Conservation (phyloP, 1,140 invertebrate genomes). For the Caenorhabditis brenneri region DNA sequence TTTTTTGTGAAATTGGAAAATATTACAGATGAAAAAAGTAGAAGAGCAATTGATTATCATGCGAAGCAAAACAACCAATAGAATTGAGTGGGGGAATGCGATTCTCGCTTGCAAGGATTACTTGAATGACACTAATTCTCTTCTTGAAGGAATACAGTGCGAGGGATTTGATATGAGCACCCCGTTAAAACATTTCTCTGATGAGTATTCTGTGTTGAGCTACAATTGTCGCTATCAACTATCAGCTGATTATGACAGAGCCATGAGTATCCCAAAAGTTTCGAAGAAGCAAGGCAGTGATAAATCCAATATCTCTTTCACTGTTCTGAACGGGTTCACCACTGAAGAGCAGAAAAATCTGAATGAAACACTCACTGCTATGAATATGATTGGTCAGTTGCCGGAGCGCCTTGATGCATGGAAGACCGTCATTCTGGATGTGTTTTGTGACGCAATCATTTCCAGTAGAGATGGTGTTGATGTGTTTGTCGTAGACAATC, state of each 20-base stretch:
- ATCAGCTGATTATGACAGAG: constrained; percentile 9
- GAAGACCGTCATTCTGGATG: neutral
- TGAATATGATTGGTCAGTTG: constrained; percentile 28
- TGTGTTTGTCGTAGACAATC: neutral
- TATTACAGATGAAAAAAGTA: constrained; percentile 20
- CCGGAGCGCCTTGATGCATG: constrained; percentile 2
- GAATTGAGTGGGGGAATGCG: constrained; percentile 9
- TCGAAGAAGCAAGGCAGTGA: neutral
- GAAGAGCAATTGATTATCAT: constrained; percentile 14
- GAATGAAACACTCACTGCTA: neutral
- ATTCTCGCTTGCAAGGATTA: constrained; percentile 23
- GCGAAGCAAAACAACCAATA: constrained; percentile 1
- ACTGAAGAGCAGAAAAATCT: neutral
- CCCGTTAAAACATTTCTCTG: constrained; percentile 8
- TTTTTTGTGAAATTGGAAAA: no score
- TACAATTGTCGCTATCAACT: constrained; percentile 13
- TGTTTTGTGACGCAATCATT: constrained; percentile 16
- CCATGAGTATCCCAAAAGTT: neutral
- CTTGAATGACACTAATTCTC: neutral
- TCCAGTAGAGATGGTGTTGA: neutral
- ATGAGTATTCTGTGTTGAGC: neutral
- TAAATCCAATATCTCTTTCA: neutral
- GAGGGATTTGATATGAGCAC: constrained; percentile 22
- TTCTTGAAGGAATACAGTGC: neutral
- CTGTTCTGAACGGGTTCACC: neutral